These are phyloP conservation scores for Clunio marinus DNA, from an alignment of 2,888 invertebrate genomes.

Conservation along the genomic window DNA sequence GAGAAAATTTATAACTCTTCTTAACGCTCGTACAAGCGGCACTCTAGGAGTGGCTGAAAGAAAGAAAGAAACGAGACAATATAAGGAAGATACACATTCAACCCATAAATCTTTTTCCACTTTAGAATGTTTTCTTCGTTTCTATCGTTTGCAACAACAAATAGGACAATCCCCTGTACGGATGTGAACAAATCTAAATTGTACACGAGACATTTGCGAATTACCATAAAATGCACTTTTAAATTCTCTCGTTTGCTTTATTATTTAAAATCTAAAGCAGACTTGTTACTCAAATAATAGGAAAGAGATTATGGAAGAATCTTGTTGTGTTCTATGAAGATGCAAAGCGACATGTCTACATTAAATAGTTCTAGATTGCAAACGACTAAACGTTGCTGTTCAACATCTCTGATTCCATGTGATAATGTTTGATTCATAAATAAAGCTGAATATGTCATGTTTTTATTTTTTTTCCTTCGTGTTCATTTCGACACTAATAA, in stretches of 20 bases:
- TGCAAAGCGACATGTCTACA: no score
- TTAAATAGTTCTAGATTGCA: not conserved
- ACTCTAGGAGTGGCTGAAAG: not conserved
- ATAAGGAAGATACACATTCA: conserved; percentile 13
- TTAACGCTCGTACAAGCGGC: not conserved
- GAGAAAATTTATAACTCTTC: conserved; percentile 28
- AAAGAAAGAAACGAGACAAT: not conserved
- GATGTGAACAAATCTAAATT: conserved; percentile 7
- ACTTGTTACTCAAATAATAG: not conserved
- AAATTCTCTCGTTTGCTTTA: not conserved
- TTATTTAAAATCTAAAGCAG: no score
- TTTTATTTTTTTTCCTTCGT: conserved; percentile 5
- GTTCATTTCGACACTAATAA: conserved; percentile 25
- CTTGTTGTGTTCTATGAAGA: no score
- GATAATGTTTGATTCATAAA: conserved; percentile 33
- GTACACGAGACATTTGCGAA: conserved; percentile 25
- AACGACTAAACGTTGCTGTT: not conserved
- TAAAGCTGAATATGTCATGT: not conserved
- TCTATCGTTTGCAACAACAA: conserved; percentile 1
- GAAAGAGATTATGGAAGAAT: no score
- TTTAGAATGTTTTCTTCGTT: not conserved
- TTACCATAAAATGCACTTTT: conserved; percentile 28
- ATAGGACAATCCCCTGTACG: not conserved
- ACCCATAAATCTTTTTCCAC: conserved; percentile 34
- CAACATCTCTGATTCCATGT: not conserved